Evolutionary conservation across 1,140 invertebrate genomes (phyloP), one percentile per base, ranked within the genome.

Genomic region (Mercenaria mercenaria): DNA sequence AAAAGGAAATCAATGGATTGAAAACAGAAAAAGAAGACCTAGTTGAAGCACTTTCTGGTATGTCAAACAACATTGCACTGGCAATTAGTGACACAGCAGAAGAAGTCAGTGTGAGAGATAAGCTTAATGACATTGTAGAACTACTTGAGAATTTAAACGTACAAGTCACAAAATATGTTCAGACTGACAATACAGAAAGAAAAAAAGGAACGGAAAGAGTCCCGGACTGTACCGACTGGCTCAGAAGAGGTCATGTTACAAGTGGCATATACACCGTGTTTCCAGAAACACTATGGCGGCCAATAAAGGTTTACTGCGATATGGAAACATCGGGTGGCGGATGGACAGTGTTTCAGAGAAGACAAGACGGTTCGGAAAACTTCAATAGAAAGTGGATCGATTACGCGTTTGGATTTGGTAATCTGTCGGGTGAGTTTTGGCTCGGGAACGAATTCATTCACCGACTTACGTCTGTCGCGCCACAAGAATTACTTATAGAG

Each of bases 321-420:
- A 96, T 97, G 93, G 96, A 96, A 20, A 96, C 96, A 13, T 86
- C 91, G 50, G 95, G 96, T 0, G 97, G 97, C 0, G 97, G 97
- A 15, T 97, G 97, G 97, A 97, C 97, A 13, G 96, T 97, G 15
- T 72, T 99, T 20, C 98, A 98, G 92, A 97, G 97, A 18, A 97
- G 98, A 20, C 97, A 96, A 91, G 98, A 98, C 92, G 98, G 98
- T 11, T 97, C 90, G 4, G 92, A 93, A 20, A 98, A 98, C 94
- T 99, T 99, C 96, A 98, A 98, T 94, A 96, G 98, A 18, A 98
- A 98, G 94, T 99, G 98, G 98, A 97, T 97, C 15, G 98, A 98
- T 93, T 99, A 99, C 95, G 98, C 99, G 95, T 98, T 98, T 92
- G 98, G 98, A 18, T 99, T 99, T 95, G 98, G 98, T 1, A 98